Base-by-base conservation (phyloP, 2,797 vertebrate species). In the Phoebastria nigripes region DNA sequence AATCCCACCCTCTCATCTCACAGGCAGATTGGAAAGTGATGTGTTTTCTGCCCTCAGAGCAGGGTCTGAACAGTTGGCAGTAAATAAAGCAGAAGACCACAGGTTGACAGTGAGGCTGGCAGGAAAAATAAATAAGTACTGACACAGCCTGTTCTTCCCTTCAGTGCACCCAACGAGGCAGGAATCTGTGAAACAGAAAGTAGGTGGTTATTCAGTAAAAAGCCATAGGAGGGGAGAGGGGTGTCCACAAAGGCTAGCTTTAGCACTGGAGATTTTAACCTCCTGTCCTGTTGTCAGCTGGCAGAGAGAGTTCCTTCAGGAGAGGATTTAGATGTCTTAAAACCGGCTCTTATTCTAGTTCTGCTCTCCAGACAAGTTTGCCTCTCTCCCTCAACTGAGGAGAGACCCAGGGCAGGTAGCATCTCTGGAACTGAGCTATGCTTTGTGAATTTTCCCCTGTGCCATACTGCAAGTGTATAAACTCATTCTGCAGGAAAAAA, bases 61-160 rank as follows among this genome's bases (percentile, higher is more conserved):
- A 89, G 47, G 26, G 35, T 87, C 89, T 89, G 83, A 95, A 61
- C 41, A 80, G 55, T 90, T 93, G 93, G 82, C 80, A 94, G 78
- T 82, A 95, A 95, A 90, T 90, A 95, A 97, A 93, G 73, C 51
- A 47, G 62, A 94, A 69, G 79, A 82, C 59, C 80, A 65, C 76
- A 93, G 71, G 83, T 29, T 96, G 90, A 77, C 28, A 80, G 71
- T 51, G 44, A 89, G 15, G 44, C 67, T 93, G 86, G 55, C 66
- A 94, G 70, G 49, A 84, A 90, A 88, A 94, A 87, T 72, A 92
- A 91, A 8, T 82, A 92, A 94, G 59, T 85, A 93, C 77, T 90
- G 80, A 84, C 73, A 91, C 42, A 94, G 82, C 20, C 41, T 86
- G 77, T 81, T 92, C 63, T 79, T 67, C 44, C 55, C 52, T 87